Conservation (phyloP, 2,113 vertebrate species). For the Mionectes macconnelli region DNA sequence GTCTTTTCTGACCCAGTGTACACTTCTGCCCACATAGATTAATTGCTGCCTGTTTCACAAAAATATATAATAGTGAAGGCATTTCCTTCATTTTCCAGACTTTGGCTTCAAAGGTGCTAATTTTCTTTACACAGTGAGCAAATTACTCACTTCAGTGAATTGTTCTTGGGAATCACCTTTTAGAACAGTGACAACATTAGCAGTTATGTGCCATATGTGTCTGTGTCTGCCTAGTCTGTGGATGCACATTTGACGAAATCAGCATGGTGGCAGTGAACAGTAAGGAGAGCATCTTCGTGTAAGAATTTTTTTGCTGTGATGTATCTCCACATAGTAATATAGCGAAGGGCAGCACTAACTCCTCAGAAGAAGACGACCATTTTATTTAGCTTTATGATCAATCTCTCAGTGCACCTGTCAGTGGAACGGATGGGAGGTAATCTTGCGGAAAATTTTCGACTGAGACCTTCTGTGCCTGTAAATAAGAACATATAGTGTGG, state of each 20-base stretch:
- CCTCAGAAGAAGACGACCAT: neutral
- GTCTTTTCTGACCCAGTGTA: neutral
- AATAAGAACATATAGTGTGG: neutral
- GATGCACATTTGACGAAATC: neutral
- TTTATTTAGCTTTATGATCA: neutral
- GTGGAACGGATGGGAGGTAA: neutral
- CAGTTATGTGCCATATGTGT: neutral
- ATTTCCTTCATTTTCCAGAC: neutral
- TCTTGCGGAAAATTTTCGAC: neutral
- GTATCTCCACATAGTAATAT: neutral
- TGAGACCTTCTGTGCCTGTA: neutral
- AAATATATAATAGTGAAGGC: neutral
- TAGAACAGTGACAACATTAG: neutral
- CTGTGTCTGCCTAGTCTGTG: neutral
- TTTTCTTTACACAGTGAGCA: neutral
- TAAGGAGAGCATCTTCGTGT: neutral
- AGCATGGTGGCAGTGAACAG: neutral
- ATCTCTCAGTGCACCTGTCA: neutral
- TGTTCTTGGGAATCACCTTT: neutral
- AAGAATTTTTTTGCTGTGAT: neutral
- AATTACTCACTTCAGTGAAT: neutral
- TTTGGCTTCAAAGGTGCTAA: neutral
- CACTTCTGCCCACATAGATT: neutral
- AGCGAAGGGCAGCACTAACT: neutral
- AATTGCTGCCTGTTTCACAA: neutral